These are phyloP conservation scores for human DNA, from an alignment of 2,113 vertebrate genomes.

Conservation along the genomic window DNA sequence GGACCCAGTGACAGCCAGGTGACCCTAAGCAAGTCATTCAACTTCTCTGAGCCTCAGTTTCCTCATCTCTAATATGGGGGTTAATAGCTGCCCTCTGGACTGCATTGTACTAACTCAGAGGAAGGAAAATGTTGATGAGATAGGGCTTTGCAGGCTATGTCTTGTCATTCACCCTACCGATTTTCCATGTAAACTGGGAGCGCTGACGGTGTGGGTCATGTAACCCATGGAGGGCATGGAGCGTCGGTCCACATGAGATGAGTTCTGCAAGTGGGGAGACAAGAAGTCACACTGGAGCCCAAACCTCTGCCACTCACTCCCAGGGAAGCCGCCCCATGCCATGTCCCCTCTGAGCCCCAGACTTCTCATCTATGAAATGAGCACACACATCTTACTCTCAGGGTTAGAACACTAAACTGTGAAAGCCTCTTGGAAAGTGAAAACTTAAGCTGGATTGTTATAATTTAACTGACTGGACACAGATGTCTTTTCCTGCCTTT, in stretches of 20 bases:
- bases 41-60: background rate
- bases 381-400: rapidly evolving
- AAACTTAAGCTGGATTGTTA: background rate
- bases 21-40: background rate
- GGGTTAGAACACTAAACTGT: background rate
- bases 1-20: background rate
- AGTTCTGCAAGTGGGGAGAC: slow-evolving; percentile 85
- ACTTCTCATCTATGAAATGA: background rate
- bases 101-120: background rate
- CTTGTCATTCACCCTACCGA: slow-evolving; percentile 88
- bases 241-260: slow-evolving; percentile 90
- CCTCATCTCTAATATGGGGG: background rate
- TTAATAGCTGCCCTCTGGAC: background rate
- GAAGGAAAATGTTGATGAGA: background rate
- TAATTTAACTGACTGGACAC: background rate
- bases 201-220: slow-evolving; percentile 99
- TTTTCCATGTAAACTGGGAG: slow-evolving; percentile 97
- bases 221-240: slow-evolving; percentile 97
- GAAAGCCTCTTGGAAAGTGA: background rate
- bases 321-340: rapidly evolving
- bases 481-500: background rate
- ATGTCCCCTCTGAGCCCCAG: background rate
- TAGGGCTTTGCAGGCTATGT: rapidly evolving
- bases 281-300: slow-evolving; percentile 2
- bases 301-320: background rate